Conservation (phyloP, 1,140 invertebrate genomes). For the Drosophila nasuta region DNA sequence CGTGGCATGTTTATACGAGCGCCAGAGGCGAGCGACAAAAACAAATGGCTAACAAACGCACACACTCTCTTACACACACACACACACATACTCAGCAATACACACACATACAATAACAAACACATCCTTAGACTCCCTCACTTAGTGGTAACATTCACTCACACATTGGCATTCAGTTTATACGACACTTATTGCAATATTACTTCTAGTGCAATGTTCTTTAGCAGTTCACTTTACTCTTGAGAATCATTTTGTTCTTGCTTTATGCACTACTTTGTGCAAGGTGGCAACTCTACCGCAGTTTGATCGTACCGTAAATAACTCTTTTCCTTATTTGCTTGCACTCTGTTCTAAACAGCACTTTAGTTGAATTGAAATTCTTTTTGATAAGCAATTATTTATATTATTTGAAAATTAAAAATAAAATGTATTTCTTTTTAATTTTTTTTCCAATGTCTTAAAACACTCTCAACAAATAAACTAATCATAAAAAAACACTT, state of each 20-base stretch:
- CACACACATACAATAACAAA: background rate
- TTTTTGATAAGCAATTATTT: too few species aligned
- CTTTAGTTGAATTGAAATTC: background rate
- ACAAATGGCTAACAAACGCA: constrained; percentile 48
- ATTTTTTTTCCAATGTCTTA: too few species aligned
- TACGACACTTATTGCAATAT: constrained; percentile 41
- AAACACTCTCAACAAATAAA: too few species aligned
- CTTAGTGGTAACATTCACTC: background rate
- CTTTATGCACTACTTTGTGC: constrained; percentile 6
- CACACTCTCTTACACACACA: background rate
- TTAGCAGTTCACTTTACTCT: background rate
- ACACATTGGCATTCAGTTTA: constrained; percentile 29
- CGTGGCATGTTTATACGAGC: constrained; percentile 73
- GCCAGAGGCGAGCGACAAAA: constrained; percentile 54
- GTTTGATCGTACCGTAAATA: background rate
- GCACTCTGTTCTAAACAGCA: background rate
- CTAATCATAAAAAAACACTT: too few species aligned
- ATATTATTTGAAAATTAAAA: too few species aligned
- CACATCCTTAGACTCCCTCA: too few species aligned
- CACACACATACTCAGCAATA: background rate
- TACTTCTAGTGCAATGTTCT: background rate
- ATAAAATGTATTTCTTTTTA: background rate
- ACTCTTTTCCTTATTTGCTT: background rate
- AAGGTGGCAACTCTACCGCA: background rate
- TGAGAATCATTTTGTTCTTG: background rate